phyloP scores from a whole-genome alignment of 2,113 vertebrate species.

The Pseudorasbora parva region DNA sequence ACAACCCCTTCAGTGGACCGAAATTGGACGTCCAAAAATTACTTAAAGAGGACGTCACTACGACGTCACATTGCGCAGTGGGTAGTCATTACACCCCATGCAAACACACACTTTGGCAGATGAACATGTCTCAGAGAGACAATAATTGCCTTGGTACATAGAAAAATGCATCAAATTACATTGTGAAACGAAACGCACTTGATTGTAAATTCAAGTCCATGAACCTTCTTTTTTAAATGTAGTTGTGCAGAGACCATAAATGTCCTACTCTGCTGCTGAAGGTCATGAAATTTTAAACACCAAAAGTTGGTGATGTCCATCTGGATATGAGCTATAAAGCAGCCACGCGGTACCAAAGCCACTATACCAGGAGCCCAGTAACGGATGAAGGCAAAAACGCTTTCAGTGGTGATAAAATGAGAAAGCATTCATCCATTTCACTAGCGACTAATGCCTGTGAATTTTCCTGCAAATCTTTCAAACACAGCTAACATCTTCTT shows the following conservation, averaged over 20 bases:
- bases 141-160: slow-evolving; percentile 3
- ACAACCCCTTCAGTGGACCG: no score
- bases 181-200: neutral
- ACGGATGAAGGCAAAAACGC: slow-evolving; percentile 38
- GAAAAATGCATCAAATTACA: neutral
- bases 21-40: no score
- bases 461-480: slow-evolving; percentile 33
- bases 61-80: no score
- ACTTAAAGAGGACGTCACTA: no score
- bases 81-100: neutral
- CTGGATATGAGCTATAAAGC: slow-evolving; percentile 22
- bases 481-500: neutral
- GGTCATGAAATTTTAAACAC: slow-evolving; percentile 35
- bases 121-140: slow-evolving; percentile 20
- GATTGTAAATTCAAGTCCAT: slow-evolving; percentile 22
- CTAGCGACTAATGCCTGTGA: slow-evolving; percentile 37
- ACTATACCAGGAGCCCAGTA: slow-evolving; percentile 10
- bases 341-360: slow-evolving; percentile 34
- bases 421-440: slow-evolving; percentile 45
- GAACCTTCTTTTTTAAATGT: neutral
- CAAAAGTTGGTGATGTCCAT: slow-evolving; percentile 32
- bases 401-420: slow-evolving; percentile 39
- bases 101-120: slow-evolving; percentile 20
- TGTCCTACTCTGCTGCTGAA: neutral
- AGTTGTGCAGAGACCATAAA: neutral